Conservation (phyloP, 2,888 invertebrate genomes). For the Pherbina coryleti region DNA sequence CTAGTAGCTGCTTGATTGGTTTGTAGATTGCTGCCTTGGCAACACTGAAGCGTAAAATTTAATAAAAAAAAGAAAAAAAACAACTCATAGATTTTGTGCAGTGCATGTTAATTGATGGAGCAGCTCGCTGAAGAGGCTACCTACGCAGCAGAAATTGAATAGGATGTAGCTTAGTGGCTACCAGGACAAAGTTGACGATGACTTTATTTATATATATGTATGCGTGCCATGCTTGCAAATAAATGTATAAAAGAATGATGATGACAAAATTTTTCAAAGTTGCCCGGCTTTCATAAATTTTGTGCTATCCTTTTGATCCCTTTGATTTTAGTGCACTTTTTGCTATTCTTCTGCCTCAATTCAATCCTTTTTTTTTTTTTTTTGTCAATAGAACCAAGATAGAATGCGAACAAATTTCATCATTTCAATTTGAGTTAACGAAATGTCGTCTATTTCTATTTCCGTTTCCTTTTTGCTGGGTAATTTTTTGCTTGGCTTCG, state of each 20-base stretch:
- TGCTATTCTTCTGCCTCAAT: background rate
- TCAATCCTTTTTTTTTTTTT: background rate
- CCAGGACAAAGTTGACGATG: background rate
- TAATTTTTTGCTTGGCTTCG: background rate
- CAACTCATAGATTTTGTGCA: background rate
- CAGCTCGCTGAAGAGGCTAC: background rate
- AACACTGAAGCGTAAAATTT: background rate
- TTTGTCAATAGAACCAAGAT: background rate
- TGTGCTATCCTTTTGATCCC: background rate
- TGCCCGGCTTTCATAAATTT: background rate
- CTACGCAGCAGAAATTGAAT: background rate
- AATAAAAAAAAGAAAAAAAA: background rate
- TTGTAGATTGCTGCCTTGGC: background rate
- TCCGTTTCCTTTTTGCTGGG: background rate
- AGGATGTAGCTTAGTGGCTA: background rate
- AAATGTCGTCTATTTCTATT: slow-evolving; percentile 21
- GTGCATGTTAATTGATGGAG: background rate
- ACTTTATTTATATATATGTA: background rate
- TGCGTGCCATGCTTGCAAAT: background rate
- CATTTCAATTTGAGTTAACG: slow-evolving; percentile 27
- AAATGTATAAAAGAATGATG: background rate
- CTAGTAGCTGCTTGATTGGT: background rate
- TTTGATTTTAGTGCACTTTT: background rate
- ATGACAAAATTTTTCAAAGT: background rate
- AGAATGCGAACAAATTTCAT: background rate